Evolutionary conservation across 2,888 invertebrate genomes (phyloP).

Genomic region (Prosopocoilus inquinatus): DNA sequence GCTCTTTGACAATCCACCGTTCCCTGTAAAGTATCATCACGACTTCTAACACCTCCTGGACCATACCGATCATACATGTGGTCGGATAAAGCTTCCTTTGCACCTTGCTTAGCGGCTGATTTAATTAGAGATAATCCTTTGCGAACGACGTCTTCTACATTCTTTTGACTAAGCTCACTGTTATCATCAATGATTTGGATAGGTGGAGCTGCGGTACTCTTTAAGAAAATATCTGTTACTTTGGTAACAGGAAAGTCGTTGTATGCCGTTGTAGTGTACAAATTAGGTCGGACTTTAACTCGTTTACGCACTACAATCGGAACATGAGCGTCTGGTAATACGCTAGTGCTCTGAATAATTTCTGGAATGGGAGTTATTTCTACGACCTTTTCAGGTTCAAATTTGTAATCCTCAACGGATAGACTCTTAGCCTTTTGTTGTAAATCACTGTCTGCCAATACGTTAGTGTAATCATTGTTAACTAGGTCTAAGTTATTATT

Average conservation of each 20-base stretch:
- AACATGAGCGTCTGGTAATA: slow-evolving; percentile 24
- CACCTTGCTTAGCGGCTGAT: slow-evolving; percentile 43
- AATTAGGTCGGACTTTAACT: slow-evolving; percentile 24
- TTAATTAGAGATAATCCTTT: slow-evolving; percentile 42
- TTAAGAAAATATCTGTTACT: slow-evolving; percentile 24
- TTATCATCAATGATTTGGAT: slow-evolving; percentile 20
- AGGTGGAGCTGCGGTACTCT: slow-evolving; percentile 14
- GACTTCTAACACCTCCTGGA: slow-evolving; percentile 60
- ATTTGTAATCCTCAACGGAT: slow-evolving; percentile 24
- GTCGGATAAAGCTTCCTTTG: slow-evolving; percentile 44
- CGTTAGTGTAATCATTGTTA: no score
- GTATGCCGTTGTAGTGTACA: slow-evolving; percentile 12
- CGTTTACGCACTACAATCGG: slow-evolving; percentile 28
- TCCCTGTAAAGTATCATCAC: slow-evolving; percentile 61
- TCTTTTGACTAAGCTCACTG: slow-evolving; percentile 20
- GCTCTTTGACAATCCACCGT: slow-evolving; percentile 61
- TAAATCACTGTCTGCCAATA: neutral
- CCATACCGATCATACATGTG: slow-evolving; percentile 59
- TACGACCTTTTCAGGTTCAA: slow-evolving; percentile 34
- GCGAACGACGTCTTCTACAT: slow-evolving; percentile 34
- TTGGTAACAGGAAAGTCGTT: slow-evolving; percentile 16
- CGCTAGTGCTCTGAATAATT: slow-evolving; percentile 19
- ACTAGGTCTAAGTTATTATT: slow-evolving; percentile 19
- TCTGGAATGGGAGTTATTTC: slow-evolving; percentile 37
- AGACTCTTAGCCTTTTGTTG: slow-evolving; percentile 1